Conservation (phyloP, 2,113 vertebrate genomes). For the Cochlearius cochlearius region DNA sequence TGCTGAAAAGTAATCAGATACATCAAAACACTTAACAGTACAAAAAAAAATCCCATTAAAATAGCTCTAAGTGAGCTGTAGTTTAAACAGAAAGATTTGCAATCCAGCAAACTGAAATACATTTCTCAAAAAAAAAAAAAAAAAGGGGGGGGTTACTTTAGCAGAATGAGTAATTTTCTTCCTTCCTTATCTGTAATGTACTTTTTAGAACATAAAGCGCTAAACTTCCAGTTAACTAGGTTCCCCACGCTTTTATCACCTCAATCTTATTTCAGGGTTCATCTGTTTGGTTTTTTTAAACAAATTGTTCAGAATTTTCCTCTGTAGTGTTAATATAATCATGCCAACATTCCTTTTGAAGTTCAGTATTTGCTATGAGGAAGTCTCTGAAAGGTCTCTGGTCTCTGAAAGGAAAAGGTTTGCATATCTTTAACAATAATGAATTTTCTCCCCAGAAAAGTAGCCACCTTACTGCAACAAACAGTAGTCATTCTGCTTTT, state of each 20-base stretch:
- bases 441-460: not conserved
- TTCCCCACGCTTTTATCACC: not conserved
- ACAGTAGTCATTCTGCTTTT: not conserved
- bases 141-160: not conserved
- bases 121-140: not conserved
- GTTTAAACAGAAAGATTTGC: not conserved
- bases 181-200: not conserved
- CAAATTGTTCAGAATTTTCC: not conserved
- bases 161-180: not conserved
- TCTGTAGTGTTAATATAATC: not conserved
- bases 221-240: not conserved
- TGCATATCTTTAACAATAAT: not conserved
- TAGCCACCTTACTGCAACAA: not conserved
- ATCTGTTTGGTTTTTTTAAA: not conserved
- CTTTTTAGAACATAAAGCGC: not conserved
- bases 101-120: not conserved
- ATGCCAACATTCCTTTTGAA: not conserved
- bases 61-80: not conserved
- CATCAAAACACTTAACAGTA: not conserved
- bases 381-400: not conserved
- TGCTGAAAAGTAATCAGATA: constrained; percentile 78
- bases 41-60: not conserved
- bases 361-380: not conserved
- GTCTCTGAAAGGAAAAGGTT: not conserved
- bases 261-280: not conserved